Conservation (phyloP, 2,888 invertebrate genomes). For the Drosophila barbarae region DNA sequence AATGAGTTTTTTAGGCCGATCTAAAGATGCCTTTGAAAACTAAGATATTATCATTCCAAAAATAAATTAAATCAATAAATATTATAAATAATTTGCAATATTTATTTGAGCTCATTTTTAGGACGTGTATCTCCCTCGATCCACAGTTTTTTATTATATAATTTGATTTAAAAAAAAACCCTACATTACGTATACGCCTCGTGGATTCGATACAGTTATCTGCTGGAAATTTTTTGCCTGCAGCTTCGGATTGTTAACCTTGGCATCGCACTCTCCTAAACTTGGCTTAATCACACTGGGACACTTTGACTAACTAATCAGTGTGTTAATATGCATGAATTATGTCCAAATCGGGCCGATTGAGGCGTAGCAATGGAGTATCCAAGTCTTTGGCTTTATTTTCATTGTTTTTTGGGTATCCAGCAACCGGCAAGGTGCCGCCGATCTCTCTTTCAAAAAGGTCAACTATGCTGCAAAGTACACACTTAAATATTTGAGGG, state of each 20-base stretch:
- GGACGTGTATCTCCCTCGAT: neutral
- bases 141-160: neutral
- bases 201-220: conserved; percentile 8
- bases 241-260: conserved; percentile 28
- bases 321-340: conserved; percentile 36
- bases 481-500: neutral
- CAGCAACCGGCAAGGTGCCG: conserved; percentile 17
- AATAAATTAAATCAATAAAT: no score
- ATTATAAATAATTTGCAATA: neutral
- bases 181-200: conserved; percentile 14
- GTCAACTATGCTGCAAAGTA: conserved; percentile 21
- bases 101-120: neutral
- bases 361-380: conserved; percentile 32
- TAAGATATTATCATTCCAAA: neutral
- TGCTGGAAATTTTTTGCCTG: conserved; percentile 15
- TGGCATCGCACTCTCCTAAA: conserved; percentile 4
- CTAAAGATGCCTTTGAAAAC: neutral
- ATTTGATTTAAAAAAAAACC: neutral
- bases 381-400: neutral
- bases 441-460: conserved; percentile 39
- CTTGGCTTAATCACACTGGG: conserved; percentile 12
- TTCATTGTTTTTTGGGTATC: conserved; percentile 6
- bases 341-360: conserved; percentile 13
- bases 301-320: conserved; percentile 40
- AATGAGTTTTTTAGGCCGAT: neutral